phyloP scores from a whole-genome alignment of 1,140 invertebrate species.

The Cydia fagiglandana region DNA sequence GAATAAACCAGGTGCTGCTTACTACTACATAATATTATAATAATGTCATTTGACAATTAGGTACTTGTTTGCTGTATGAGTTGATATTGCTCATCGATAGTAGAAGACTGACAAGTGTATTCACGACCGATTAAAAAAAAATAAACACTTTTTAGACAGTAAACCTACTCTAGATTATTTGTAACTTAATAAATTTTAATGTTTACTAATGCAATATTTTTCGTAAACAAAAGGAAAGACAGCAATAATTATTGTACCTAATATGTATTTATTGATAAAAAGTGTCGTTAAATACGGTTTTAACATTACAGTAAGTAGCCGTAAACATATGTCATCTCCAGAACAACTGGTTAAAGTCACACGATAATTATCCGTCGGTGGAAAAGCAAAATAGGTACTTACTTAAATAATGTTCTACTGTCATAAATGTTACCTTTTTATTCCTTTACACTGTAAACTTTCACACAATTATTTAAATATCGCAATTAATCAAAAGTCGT shows the following conservation, averaged over 20 bases:
- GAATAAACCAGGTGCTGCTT: no score
- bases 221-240: neutral
- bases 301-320: neutral
- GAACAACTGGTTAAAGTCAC: constrained; percentile 10
- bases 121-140: no score
- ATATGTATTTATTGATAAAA: neutral
- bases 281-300: neutral
- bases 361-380: neutral
- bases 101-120: no score
- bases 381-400: neutral
- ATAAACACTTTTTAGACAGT: no score
- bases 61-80: no score
- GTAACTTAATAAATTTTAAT: neutral
- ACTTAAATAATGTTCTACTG: neutral
- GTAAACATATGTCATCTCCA: neutral
- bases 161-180: no score
- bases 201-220: neutral
- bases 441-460: neutral
- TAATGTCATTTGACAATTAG: no score
- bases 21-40: no score
- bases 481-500: neutral
- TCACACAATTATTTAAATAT: neutral
- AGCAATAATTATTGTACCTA: neutral
- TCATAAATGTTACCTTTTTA: neutral
- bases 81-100: no score